Evolutionary conservation across 2,113 vertebrate genomes (phyloP), one percentile per base, ranked within the genome.

Genomic region (Poeciliopsis turrubarensis): DNA sequence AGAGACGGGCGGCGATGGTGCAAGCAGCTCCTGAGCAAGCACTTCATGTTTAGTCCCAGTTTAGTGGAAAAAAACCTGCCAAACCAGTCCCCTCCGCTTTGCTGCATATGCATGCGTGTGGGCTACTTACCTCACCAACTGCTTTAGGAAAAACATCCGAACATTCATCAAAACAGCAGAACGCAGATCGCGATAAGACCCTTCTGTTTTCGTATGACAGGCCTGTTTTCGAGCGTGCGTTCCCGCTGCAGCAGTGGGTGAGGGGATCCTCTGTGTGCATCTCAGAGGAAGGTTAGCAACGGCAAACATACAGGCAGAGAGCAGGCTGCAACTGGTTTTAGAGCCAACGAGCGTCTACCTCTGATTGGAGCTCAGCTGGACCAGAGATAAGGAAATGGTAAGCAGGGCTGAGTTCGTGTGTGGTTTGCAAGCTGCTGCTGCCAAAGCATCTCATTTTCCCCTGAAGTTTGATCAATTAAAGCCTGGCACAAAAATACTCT

Each of bases 91-190:
- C 60, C 22, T 31, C 81, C 84, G 75, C 51, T 68, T 73, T 79
- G 72, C 79, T 79, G 54, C 70, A 41, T 77, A 66, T 69, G 75
- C 66, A 68, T 69, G 54, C 73, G 85, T 86, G 89, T 86, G 89
- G 88, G 86, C 87, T 75, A 72, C 86, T 88, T 86, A 85, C 82
- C 89, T 89, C 90, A 88, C 85, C 81, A 86, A 81, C 73, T 76
- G 86, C 77, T 89, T 63, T 14, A 34, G 78, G 82, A 89, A 94
- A 94, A 94, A 94, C 94, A 95, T 94, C 93, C 91, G 90, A 93
- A 89, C 89, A 75, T 81, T 89, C 88, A 92, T 87, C 86, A 93
- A 93, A 93, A 90, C 85, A 91, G 67, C 70, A 67, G 81, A 87
- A 79, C 77, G 83, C 72, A 90, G 92, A 90, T 92, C 86, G 66